A percentile compares a stretch with the other conserved stretches of the same genome.
These are phyloP conservation scores for Amphipyra tragopoginis DNA, from an alignment of 2,888 invertebrate genomes.

Conservation along the genomic window DNA sequence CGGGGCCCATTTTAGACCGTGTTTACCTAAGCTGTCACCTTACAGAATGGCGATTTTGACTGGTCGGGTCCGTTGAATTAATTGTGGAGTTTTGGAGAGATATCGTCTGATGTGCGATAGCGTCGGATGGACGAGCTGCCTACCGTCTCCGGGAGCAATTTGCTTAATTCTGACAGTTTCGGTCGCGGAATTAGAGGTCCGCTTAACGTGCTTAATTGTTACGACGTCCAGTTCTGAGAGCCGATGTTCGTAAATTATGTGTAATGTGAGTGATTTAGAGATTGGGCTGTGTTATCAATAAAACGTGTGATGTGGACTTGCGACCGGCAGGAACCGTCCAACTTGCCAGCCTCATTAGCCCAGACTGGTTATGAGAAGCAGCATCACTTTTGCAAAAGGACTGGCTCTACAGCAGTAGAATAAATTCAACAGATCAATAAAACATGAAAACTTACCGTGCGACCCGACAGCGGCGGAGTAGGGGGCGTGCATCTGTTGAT, in stretches of 20 bases:
- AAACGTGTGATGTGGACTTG: slow-evolving; percentile 26
- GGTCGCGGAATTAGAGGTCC: slow-evolving; percentile 69
- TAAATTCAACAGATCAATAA: slow-evolving; percentile 7
- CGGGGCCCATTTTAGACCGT: slow-evolving; percentile 86
- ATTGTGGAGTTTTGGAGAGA: slow-evolving; percentile 85
- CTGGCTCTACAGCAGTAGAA: too few species aligned
- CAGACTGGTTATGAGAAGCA: too few species aligned
- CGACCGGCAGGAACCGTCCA: slow-evolving; percentile 1
- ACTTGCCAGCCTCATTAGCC: neutral
- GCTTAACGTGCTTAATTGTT: slow-evolving; percentile 76
- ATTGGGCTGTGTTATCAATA: slow-evolving; percentile 40
- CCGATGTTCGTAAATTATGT: slow-evolving; percentile 62
- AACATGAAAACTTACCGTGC: slow-evolving; percentile 81
- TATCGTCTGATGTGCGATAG: slow-evolving; percentile 86
- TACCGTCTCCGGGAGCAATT: slow-evolving; percentile 78
- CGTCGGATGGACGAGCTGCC: slow-evolving; percentile 72
- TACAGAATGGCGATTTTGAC: slow-evolving; percentile 89
- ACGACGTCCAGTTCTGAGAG: slow-evolving; percentile 67
- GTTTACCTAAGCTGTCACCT: slow-evolving; percentile 90
- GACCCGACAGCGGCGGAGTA: slow-evolving; percentile 88
- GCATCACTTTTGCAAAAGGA: too few species aligned
- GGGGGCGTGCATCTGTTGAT: slow-evolving; percentile 90
- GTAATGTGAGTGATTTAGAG: slow-evolving; percentile 52
- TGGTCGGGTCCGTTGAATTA: slow-evolving; percentile 84
- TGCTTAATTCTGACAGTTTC: slow-evolving; percentile 80